A percentile compares a stretch with the other conserved stretches of the same genome.
These are phyloP conservation scores for Hephaestus fuliginosus DNA, from an alignment of 2,797 vertebrate species.

Conservation along the genomic window DNA sequence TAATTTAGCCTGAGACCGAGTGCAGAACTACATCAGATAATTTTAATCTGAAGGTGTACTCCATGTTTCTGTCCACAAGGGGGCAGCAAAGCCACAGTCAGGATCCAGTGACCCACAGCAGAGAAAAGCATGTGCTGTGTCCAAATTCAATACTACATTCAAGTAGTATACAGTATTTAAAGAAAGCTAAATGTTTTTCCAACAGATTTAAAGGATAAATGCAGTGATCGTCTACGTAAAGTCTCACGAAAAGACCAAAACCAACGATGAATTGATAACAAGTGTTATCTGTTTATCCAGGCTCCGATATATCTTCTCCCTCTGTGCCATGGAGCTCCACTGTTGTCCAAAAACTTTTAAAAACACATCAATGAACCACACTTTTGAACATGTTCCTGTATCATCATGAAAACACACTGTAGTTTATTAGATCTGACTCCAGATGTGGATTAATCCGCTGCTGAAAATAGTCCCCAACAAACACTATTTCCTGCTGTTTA, in stretches of 20 bases:
- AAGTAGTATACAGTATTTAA: too few species aligned
- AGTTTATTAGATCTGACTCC: neutral
- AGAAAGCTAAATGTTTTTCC: neutral
- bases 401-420: neutral
- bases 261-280: neutral
- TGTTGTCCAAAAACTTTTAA: too few species aligned
- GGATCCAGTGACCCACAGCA: neutral
- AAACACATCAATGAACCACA: neutral
- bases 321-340: neutral
- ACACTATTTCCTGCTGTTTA: neutral
- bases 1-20: too few species aligned
- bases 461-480: neutral
- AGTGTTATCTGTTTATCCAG: too few species aligned
- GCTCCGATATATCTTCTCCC: neutral
- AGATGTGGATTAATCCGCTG: neutral
- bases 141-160: neutral
- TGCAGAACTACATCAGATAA: too few species aligned
- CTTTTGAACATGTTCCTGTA: neutral
- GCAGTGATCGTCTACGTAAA: neutral
- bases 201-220: neutral
- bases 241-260: neutral
- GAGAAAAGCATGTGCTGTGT: neutral
- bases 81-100: constrained; percentile 38
- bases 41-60: neutral
- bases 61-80: constrained; percentile 18